phyloP scores from a whole-genome alignment of 1,140 invertebrate species.

The Lasioglossum albipes region DNA sequence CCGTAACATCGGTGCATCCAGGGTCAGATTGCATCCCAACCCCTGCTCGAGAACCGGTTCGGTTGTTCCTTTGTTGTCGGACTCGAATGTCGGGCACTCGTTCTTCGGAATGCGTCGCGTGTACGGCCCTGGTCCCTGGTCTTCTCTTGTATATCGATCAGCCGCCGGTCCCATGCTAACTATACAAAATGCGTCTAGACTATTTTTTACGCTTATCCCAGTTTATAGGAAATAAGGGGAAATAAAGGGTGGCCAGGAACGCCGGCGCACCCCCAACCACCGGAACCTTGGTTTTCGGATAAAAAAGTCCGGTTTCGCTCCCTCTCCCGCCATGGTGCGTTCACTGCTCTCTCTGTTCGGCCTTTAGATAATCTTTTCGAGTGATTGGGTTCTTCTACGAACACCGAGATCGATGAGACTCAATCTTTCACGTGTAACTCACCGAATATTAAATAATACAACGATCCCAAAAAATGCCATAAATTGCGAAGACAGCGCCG shows the following conservation, averaged over 20 bases:
- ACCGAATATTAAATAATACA: not conserved
- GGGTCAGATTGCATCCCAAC: not conserved
- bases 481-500: not conserved
- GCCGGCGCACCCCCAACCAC: not conserved
- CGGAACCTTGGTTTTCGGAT: not conserved
- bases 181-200: conserved; percentile 72
- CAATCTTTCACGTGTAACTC: not conserved
- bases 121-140: conserved; percentile 36
- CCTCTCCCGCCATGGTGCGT: no score
- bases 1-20: not conserved
- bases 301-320: not conserved
- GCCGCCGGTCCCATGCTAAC: conserved; percentile 65
- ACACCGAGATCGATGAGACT: no score
- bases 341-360: no score
- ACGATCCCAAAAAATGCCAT: not conserved
- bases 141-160: conserved; percentile 65
- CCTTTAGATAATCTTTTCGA: no score
- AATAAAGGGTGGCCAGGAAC: conserved; percentile 38
- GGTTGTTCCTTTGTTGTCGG: conserved; percentile 21
- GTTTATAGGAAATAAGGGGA: conserved; percentile 66
- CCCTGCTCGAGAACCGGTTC: not conserved
- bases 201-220: conserved; percentile 72
- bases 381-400: no score
- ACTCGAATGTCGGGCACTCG: conserved; percentile 12
- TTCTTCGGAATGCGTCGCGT: conserved; percentile 21